Percentiles rank a stretch among this genome's conserved stretches.
These are phyloP conservation scores for Channallabes apus DNA, from an alignment of 2,797 vertebrate species.

Conservation along the genomic window DNA sequence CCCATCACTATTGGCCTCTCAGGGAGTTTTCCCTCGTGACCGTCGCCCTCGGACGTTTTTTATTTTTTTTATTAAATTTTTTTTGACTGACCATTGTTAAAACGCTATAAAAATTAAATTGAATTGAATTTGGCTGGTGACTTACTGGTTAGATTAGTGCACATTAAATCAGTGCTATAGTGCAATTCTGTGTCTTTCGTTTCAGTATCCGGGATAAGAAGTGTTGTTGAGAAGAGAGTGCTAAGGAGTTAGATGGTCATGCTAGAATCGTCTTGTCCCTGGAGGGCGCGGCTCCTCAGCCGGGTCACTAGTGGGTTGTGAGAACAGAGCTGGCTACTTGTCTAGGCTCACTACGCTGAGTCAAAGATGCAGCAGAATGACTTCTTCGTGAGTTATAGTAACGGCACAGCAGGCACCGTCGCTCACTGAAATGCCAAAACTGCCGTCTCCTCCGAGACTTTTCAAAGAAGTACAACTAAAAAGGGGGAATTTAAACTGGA, in stretches of 20 bases:
- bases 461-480: not conserved
- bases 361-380: constrained; percentile 30
- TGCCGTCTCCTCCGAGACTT: not conserved
- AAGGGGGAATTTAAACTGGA: not conserved
- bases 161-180: not conserved
- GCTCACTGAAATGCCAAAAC: not conserved
- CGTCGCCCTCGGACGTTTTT: too few relatives aligned
- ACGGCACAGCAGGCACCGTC: constrained; percentile 5
- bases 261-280: not conserved
- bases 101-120: too few relatives aligned
- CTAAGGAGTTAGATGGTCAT: not conserved
- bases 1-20: too few relatives aligned
- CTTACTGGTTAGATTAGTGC: not conserved
- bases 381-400: constrained; percentile 6
- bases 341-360: constrained; percentile 25
- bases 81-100: too few relatives aligned
- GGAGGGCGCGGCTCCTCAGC: constrained; percentile 20
- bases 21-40: too few relatives aligned
- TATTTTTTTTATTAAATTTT: too few relatives aligned
- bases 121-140: too few relatives aligned
- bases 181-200: not conserved
- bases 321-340: constrained; percentile 30
- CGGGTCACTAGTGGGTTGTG: constrained; percentile 39
- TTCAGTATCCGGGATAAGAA: not conserved
- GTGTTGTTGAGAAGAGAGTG: not conserved